These are phyloP conservation scores for Epinotia ramella DNA, from an alignment of 2,888 invertebrate species.

Conservation along the genomic window DNA sequence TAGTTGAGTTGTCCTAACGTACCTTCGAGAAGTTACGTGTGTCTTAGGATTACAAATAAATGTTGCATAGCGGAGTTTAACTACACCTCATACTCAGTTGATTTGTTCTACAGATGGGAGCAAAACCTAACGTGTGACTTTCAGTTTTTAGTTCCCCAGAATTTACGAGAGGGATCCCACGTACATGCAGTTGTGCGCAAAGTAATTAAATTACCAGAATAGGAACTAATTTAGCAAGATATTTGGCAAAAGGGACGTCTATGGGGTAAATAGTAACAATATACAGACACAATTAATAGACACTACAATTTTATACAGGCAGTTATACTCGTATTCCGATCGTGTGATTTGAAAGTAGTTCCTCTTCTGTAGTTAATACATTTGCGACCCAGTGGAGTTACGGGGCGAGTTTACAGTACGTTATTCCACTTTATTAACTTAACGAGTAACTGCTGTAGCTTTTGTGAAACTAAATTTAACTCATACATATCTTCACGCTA, in stretches of 20 bases:
- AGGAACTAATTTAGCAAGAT: constrained; percentile 8
- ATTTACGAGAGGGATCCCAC: constrained; percentile 67
- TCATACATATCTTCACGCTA: constrained; percentile 32
- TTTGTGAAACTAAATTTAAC: constrained; percentile 39
- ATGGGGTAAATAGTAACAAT: background rate
- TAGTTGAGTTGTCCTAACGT: no score
- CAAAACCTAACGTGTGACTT: constrained; percentile 55
- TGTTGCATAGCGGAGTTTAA: background rate
- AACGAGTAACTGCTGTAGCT: constrained; percentile 42
- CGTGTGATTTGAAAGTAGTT: constrained; percentile 10
- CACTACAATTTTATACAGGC: background rate
- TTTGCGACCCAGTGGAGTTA: constrained; percentile 13
- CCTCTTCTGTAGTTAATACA: constrained; percentile 3
- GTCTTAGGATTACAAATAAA: background rate
- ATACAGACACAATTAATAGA: background rate
- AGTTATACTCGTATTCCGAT: background rate
- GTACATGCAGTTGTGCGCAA: constrained; percentile 48
- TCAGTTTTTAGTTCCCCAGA: constrained; percentile 63
- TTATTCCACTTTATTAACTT: constrained; percentile 45
- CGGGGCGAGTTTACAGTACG: constrained; percentile 34
- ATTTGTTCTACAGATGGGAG: constrained; percentile 43
- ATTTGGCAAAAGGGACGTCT: no score
- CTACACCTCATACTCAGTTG: constrained; percentile 48
- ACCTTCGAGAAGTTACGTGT: no score
- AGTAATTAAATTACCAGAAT: constrained; percentile 27